These are phyloP conservation scores for Agrochola lychnidis DNA, from an alignment of 2,888 invertebrate species.

Conservation along the genomic window DNA sequence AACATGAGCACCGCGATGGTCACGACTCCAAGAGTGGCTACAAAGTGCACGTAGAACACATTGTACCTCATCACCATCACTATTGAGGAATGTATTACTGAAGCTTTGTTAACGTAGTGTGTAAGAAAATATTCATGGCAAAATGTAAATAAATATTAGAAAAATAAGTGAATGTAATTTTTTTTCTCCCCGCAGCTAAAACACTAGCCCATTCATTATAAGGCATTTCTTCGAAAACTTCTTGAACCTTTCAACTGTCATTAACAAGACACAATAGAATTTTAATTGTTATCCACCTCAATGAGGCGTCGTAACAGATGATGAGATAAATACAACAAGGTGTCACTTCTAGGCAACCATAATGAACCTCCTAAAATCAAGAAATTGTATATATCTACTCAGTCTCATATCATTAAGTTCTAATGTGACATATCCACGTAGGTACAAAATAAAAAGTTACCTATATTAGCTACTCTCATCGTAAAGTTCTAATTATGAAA, in stretches of 20 bases:
- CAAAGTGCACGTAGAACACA: constrained; percentile 83
- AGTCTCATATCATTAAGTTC: not conserved
- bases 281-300: too few relatives aligned
- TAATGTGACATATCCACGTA: too few relatives aligned
- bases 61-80: constrained; percentile 65
- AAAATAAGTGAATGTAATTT: not conserved
- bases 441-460: too few relatives aligned
- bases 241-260: too few relatives aligned
- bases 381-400: not conserved
- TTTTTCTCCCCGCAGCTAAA: too few relatives aligned
- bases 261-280: too few relatives aligned
- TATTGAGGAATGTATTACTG: constrained; percentile 24
- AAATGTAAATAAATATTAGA: constrained; percentile 25
- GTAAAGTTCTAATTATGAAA: too few relatives aligned
- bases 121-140: constrained; percentile 9
- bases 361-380: not conserved
- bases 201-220: not conserved
- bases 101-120: constrained; percentile 30
- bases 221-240: not conserved
- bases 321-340: not conserved
- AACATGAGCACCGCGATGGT: constrained; percentile 88
- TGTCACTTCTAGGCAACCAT: not conserved
- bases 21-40: constrained; percentile 90
- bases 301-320: too few relatives aligned
- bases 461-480: too few relatives aligned